Evolutionary conservation across 2,797 vertebrate species (phyloP), one percentile per base, ranked within the genome.

Genomic region (Hypotaenidia okinawae): DNA sequence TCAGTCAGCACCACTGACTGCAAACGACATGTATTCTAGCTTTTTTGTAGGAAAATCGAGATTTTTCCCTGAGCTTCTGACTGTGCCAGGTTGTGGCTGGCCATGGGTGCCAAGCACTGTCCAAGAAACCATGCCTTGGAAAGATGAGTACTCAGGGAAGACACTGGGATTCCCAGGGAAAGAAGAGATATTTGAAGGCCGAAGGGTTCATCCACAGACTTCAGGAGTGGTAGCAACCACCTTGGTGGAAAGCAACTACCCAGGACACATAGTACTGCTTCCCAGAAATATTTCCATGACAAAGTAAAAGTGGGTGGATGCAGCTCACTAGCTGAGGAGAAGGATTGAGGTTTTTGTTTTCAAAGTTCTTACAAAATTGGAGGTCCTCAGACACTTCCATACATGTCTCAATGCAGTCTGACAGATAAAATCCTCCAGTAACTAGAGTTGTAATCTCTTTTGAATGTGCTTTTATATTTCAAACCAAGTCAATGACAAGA

Each of bases 401-500:
- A 28, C 21, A 70, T 3, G 1, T 12, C 25, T 79, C 73, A 72
- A 55, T 61, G 28, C 28, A 89, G 67, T 61, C 21, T 89, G 86
- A 80, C 52, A 75, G 27, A 73, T 27, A 81, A 83, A 84, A 94
- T 64, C 51, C 61, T 87, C 28, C 83, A 76, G 74, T 76, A 90
- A 63, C 67, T 57, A 33, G 11, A 59, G 6, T 5, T 86, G 66
- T 45, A 82, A 88, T 87, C 32, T 88, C 30, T 73, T 90, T 69
- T 22, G 35, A 63, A 70, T 32, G 63, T 62, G 14, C 16, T 88
- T 91, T 89, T 70, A 37, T 54, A 35, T 13, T 93, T 92, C 68
- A 85, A 92, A 76, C 55, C 49, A 70, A 92, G 35, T 49, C 78
- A 89, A 80, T 74, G 49, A 57, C 30, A 94, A 82, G 74, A 90